Base-by-base conservation (phyloP, 1,140 invertebrate genomes). In the Panagrolaimus sp. region DNA sequence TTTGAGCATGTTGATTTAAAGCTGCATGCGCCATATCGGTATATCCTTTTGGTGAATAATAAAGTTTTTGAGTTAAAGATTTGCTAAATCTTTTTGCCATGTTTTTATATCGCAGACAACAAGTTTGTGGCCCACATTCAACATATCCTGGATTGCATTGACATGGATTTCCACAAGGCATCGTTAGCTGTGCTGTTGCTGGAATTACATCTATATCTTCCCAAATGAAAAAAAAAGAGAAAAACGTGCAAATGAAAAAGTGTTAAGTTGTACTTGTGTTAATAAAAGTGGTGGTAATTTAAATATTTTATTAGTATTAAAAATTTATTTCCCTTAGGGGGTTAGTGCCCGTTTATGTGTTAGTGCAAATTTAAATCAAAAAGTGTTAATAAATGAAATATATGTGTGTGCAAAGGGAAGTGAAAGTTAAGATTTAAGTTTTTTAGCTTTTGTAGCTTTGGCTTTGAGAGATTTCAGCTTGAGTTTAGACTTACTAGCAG, bases 101-200 rank as follows among this genome's bases (percentile, higher is more conserved):
- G 57, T 72, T 71, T 31, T 71, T 71, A 45, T 71, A 71, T 11
- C 69, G 69, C 11, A 71, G 31, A 31, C 70, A 71, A 46, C 70
- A 71, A 38, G 65, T 63, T 0, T 45, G 16, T 4, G 66, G 57
- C 0, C 67, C 70, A 31, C 70, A 71, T 65, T 69, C 71, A 20
- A 23, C 25, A 46, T 71, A 71, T 11, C 70, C 70, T 1, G 70
- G 70, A 9, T 38, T 14, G 44, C 70, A 71, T 38, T 42, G n/a
- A 53, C 70, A 71, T 20, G 70, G 70, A 45, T 20, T 25, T 23
- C 51, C 51, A 23, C 51, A 57, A 11, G 14, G 13, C 51, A 57
- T 57, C 20, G 51, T 57, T 27, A 57, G 20, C 20, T 57, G 51
- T 11, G 51, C 51, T 20, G 51, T 57, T 57, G 51, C 51, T 57